A percentile compares a stretch with the other conserved stretches of the same genome.
These are phyloP conservation scores for Lasioglossum calceatum DNA, from an alignment of 2,888 invertebrate species.

Conservation along the genomic window DNA sequence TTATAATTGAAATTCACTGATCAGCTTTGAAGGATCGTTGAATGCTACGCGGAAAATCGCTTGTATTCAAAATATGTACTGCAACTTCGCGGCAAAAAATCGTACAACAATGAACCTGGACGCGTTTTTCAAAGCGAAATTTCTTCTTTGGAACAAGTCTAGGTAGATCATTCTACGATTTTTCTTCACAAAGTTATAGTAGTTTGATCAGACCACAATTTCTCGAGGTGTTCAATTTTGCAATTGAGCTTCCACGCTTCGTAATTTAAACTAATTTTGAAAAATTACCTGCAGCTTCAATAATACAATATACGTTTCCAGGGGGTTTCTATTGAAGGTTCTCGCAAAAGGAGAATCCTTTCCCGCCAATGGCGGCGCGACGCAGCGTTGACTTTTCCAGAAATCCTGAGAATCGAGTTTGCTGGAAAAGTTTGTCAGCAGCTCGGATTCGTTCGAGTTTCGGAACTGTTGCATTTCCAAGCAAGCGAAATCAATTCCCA, in stretches of 20 bases:
- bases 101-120: neutral
- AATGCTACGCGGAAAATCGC: neutral
- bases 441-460: neutral
- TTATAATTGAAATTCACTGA: neutral
- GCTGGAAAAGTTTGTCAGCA: neutral
- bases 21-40: neutral
- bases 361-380: neutral
- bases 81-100: neutral
- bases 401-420: conserved; percentile 1
- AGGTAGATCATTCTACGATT: neutral
- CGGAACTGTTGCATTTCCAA: neutral
- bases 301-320: neutral
- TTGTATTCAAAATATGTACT: neutral
- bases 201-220: neutral
- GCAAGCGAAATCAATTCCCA: conserved; percentile 17
- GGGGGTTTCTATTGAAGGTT: neutral
- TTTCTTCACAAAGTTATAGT: neutral
- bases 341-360: neutral
- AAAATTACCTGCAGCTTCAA: neutral
- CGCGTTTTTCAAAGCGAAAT: neutral
- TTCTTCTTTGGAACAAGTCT: neutral
- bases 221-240: neutral
- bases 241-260: neutral
- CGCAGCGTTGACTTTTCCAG: neutral
- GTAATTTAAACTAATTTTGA: neutral